Percentiles rank a stretch among this genome's conserved stretches.
Conservation (phyloP, 2,797 vertebrate species). For the Anguilla marmorata region DNA sequence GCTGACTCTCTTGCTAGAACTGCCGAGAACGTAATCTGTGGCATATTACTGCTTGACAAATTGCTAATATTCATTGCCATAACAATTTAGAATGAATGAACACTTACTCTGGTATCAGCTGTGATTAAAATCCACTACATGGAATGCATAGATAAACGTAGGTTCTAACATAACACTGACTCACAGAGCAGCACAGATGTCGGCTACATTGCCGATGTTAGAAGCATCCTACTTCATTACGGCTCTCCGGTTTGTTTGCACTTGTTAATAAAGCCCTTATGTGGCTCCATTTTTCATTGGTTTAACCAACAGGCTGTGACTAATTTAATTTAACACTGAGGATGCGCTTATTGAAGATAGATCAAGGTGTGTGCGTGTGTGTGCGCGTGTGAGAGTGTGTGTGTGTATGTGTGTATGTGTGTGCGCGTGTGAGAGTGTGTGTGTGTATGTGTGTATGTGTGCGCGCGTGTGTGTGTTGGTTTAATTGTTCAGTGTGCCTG, state of each 20-base stretch:
- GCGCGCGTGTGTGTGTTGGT: not conserved
- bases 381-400: not conserved
- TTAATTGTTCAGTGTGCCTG: not conserved
- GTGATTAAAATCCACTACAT: not conserved
- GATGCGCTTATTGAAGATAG: not conserved
- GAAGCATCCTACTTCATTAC: slow-evolving; percentile 61
- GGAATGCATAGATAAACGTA: not conserved
- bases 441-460: not conserved
- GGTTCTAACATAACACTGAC: not conserved
- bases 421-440: slow-evolving; percentile 14
- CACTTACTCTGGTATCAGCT: slow-evolving; percentile 9
- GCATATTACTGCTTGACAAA: not conserved
- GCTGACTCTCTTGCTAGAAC: not conserved
- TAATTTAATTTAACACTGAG: slow-evolving; percentile 5
- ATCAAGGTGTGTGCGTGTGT: slow-evolving; percentile 8
- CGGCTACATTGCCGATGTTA: slow-evolving; percentile 40
- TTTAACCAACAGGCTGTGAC: slow-evolving; percentile 10
- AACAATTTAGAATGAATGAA: not conserved
- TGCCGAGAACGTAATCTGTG: not conserved
- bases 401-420: not conserved
- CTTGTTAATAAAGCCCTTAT: slow-evolving; percentile 42
- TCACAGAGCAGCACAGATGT: not conserved
- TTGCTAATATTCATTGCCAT: not conserved
- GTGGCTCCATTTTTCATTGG: slow-evolving; percentile 34
- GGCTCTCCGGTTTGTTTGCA: slow-evolving; percentile 58